Base-by-base conservation (phyloP, 2,113 vertebrate genomes). In the Tetrax tetrax region DNA sequence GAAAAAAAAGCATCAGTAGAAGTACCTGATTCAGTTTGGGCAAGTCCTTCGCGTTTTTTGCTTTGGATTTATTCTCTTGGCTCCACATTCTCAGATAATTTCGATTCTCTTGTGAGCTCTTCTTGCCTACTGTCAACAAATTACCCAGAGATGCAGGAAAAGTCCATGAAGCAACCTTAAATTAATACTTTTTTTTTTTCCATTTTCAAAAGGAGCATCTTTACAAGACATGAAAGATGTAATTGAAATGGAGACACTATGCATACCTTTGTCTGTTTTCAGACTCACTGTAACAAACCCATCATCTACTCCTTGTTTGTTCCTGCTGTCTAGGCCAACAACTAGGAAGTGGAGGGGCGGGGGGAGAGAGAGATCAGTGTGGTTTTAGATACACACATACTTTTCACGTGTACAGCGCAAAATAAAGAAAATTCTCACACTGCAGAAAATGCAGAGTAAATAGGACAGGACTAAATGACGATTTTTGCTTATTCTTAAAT, bases 251-350 rank as follows among this genome's bases (percentile, higher is more conserved):
- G 27, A 57, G 22, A 93, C 4, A 63, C 35, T 5, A 14, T 14
- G 14, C 43, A 23, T 97, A 99, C 99, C 99, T 99, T 98, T 99
- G 87, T 99, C 99, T 9, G 98, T 98, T 97, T 98, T 99, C 82
- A 99, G 99, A 51, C 98, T 99, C 95, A 99, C 99, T 54, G 98
- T 98, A 74, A 99, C 99, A 90, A 99, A 99, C 48, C 99, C 99
- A 25, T 99, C 99, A 8, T 99, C 99, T 75, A 97, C 95, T 70
- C 98, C 98, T n/a, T 91, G 98, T 83, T 98, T 99, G 97, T 94
- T 98, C 95, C 98, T 99, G 92, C 98, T 97, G 48, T 99, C 98
- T 16, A 99, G 94, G 21, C 99, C 99, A 98, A 98, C 96, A 87
- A 98, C 98, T 98, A 23, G 74, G 69, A 95, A 63, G 87, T 18